A percentile compares a stretch with the other conserved stretches of the same genome.
These are phyloP conservation scores for Clarias macrocephalus DNA, from an alignment of 2,113 vertebrate species.

Conservation along the genomic window DNA sequence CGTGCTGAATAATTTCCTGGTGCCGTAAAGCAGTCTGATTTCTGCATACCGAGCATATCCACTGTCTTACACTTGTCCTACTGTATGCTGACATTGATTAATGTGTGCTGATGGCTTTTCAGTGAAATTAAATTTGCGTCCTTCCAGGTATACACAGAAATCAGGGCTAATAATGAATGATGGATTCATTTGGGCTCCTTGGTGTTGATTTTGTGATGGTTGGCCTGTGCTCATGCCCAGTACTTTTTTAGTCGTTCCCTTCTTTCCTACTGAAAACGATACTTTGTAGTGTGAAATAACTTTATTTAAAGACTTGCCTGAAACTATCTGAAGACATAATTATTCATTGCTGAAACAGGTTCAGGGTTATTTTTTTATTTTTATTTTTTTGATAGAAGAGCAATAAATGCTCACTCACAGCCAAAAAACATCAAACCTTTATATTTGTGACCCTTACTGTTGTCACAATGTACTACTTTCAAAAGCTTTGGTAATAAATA, in stretches of 20 bases:
- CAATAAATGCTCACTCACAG: background rate
- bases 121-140: slow-evolving; percentile 18
- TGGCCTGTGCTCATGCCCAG: background rate
- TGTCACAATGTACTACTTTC: slow-evolving; percentile 15
- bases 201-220: background rate
- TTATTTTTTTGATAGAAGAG: background rate
- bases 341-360: slow-evolving; percentile 13
- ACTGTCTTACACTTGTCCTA: background rate
- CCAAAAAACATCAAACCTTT: background rate
- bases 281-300: background rate
- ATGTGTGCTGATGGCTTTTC: slow-evolving; percentile 40
- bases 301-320: background rate
- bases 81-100: slow-evolving; percentile 33
- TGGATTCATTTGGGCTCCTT: background rate
- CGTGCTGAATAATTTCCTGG: slow-evolving; percentile 47
- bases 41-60: slow-evolving; percentile 30
- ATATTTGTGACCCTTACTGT: background rate
- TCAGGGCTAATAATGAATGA: slow-evolving; percentile 21
- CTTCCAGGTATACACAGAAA: background rate
- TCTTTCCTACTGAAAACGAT: background rate
- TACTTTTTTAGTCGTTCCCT: background rate
- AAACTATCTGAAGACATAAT: background rate
- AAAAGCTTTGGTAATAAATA: slow-evolving; percentile 7
- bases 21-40: slow-evolving; percentile 47
- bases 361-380: background rate